Conservation (phyloP, 2,888 invertebrate genomes). For the Antheraea yamamai region DNA sequence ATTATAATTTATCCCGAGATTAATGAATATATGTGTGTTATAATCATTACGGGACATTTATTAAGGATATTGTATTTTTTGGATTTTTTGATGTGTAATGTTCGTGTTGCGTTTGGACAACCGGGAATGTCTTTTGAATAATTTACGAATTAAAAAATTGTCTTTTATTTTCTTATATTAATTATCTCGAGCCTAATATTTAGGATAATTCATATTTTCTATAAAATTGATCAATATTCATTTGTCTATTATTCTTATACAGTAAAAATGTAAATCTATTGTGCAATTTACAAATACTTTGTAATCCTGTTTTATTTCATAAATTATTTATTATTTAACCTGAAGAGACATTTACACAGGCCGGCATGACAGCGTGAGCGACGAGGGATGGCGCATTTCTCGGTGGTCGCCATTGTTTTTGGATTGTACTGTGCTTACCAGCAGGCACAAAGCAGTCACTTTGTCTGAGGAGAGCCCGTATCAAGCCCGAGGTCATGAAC, state of each 20-base stretch:
- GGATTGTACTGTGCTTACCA: no score
- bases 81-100: conserved; percentile 62
- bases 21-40: conserved; percentile 68
- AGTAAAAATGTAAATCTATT: not conserved
- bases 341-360: no score
- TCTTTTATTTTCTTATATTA: not conserved
- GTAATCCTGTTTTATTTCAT: no score
- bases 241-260: not conserved
- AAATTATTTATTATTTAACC: no score
- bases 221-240: not conserved
- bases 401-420: no score
- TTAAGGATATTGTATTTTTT: conserved; percentile 47
- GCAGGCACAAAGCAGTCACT: no score
- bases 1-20: conserved; percentile 68
- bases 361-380: no score
- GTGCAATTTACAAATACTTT: not conserved
- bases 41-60: conserved; percentile 60
- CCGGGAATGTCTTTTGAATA: conserved; percentile 15
- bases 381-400: no score
- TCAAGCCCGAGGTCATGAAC: no score
- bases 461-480: no score
- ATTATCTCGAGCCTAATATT: not conserved
- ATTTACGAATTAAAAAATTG: not conserved
- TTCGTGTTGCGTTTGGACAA: conserved; percentile 23
- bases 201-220: not conserved